phyloP scores from a whole-genome alignment of 1,140 invertebrate genomes.

The Drosophila subobscura region DNA sequence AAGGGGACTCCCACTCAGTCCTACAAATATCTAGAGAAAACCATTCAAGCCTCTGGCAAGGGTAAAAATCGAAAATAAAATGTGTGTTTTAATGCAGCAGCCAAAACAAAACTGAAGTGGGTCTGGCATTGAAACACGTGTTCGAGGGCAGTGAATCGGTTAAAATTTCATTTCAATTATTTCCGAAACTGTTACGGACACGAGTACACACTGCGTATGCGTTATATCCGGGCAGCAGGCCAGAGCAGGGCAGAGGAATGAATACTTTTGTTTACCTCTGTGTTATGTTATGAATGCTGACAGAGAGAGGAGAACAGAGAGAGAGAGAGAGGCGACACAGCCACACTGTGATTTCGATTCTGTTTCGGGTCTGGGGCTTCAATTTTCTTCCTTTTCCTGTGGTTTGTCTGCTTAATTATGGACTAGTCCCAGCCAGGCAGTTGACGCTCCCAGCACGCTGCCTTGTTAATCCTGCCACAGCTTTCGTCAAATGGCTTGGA shows the following conservation, averaged over 20 bases:
- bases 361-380: conserved; percentile 20
- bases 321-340: conserved; percentile 1
- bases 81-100: conserved; percentile 8
- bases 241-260: too few species aligned
- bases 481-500: conserved; percentile 42
- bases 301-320: too few species aligned
- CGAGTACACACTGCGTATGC: conserved; percentile 17
- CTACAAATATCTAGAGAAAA: too few species aligned
- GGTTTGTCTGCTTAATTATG: conserved; percentile 69
- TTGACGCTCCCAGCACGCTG: conserved; percentile 5
- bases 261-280: too few species aligned
- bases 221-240: not conserved
- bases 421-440: conserved; percentile 36
- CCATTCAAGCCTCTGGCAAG: too few species aligned
- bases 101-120: conserved; percentile 11
- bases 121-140: conserved; percentile 20
- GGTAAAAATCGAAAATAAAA: not conserved
- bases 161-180: conserved; percentile 48
- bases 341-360: conserved; percentile 19
- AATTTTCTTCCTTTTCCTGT: conserved; percentile 38
- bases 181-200: conserved; percentile 6
- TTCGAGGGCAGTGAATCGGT: conserved; percentile 9
- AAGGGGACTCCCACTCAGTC: not conserved
- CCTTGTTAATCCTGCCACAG: conserved; percentile 13
- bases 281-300: too few species aligned